phyloP scores from a whole-genome alignment of 1,140 invertebrate species.

The Leptinotarsa defecta region DNA sequence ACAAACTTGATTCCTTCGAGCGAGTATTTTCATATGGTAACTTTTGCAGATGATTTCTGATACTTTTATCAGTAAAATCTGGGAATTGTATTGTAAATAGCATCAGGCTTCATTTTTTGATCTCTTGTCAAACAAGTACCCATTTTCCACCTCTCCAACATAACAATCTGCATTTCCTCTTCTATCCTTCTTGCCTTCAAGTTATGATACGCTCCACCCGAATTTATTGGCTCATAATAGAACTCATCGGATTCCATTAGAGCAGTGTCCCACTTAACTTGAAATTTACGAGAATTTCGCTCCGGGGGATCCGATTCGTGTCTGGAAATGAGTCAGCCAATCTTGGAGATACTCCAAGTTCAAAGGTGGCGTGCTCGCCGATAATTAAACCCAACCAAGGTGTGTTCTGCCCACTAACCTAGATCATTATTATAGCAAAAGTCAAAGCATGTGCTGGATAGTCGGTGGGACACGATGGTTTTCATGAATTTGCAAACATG shows the following conservation, averaged over 20 bases:
- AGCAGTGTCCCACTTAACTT: background rate
- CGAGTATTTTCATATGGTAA: too few species aligned
- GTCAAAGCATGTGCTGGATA: background rate
- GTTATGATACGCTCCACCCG: background rate
- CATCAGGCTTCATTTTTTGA: too few species aligned
- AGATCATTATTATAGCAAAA: background rate
- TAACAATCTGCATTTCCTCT: too few species aligned
- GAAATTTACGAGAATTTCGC: background rate
- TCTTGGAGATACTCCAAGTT: background rate
- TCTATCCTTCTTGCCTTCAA: background rate
- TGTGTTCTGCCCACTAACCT: background rate
- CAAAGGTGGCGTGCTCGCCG: background rate
- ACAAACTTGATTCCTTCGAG: too few species aligned
- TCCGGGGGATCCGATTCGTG: background rate
- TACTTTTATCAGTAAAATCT: too few species aligned
- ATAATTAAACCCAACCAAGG: constrained; percentile 2
- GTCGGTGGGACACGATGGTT: too few species aligned
- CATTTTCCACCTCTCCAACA: too few species aligned
- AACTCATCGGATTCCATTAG: constrained; percentile 1
- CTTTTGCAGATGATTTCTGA: too few species aligned
- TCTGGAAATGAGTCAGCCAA: background rate
- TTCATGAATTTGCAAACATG: too few species aligned
- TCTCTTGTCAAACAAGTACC: too few species aligned
- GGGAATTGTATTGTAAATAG: too few species aligned
- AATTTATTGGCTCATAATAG: background rate